phyloP scores from a whole-genome alignment of 2,888 invertebrate species.

The Acrobasis suavella region DNA sequence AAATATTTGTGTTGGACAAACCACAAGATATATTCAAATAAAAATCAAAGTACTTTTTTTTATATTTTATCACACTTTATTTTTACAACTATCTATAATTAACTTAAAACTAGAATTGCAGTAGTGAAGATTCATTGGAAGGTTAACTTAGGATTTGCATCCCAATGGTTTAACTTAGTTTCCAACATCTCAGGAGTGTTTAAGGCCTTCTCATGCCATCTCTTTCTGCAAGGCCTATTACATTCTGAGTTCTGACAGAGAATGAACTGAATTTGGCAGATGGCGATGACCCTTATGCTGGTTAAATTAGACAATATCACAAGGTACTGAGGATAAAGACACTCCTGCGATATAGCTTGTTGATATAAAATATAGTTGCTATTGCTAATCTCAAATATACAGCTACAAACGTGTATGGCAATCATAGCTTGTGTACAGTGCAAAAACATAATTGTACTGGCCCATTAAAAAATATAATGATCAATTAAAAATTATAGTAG shows the following conservation, averaged over 20 bases:
- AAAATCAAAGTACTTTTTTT: slow-evolving; percentile 34
- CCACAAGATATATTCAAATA: slow-evolving; percentile 46
- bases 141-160: neutral
- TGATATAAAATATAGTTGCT: neutral
- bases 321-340: neutral
- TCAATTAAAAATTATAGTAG: slow-evolving; percentile 1
- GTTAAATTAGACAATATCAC: too few species aligned
- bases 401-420: slow-evolving; percentile 42
- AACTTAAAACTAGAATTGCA: slow-evolving; percentile 3
- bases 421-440: slow-evolving; percentile 41
- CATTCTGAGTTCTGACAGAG: too few species aligned
- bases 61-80: slow-evolving; percentile 20
- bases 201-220: too few species aligned
- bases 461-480: slow-evolving; percentile 23
- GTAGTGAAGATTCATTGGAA: neutral
- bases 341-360: neutral
- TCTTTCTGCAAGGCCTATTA: too few species aligned
- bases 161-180: neutral
- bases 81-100: slow-evolving; percentile 10
- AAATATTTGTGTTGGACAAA: slow-evolving; percentile 66
- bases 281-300: too few species aligned
- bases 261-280: too few species aligned
- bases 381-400: neutral
- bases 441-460: slow-evolving; percentile 33
- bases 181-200: neutral